Conservation (phyloP, 2,113 vertebrate genomes). For the Coptodon bakossiorum region DNA sequence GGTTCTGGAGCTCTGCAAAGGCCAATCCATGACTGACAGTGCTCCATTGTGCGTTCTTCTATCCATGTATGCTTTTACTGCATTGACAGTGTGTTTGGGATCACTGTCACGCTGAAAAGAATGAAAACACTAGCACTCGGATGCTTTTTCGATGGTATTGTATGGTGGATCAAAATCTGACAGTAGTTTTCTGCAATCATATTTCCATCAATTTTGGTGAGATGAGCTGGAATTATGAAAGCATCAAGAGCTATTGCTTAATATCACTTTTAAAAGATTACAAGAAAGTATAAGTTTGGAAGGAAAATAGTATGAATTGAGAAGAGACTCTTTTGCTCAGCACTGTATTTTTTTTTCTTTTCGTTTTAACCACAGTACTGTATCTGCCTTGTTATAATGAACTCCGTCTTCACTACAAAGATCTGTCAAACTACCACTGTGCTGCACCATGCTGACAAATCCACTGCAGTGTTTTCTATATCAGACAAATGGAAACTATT, state of each 20-base stretch:
- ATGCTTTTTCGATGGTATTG: neutral
- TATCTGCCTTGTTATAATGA: neutral
- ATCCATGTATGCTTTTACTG: neutral
- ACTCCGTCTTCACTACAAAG: neutral
- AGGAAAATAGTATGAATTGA: neutral
- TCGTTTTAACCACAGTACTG: neutral
- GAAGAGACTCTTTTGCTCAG: neutral
- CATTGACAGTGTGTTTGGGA: neutral
- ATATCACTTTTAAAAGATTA: neutral
- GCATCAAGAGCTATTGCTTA: neutral
- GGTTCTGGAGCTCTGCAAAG: neutral
- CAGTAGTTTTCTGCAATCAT: neutral
- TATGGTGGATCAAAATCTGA: neutral
- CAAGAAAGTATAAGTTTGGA: neutral
- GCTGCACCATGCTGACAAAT: neutral
- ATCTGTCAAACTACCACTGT: neutral
- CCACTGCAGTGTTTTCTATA: neutral
- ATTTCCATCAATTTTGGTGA: neutral
- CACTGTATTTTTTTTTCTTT: neutral
- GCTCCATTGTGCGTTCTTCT: neutral
- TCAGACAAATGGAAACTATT: neutral
- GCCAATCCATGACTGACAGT: neutral
- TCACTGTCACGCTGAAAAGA: neutral
- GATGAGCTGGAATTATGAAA: neutral
- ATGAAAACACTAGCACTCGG: neutral